Evolutionary conservation across 2,797 vertebrate genomes (phyloP), one percentile per base, ranked within the genome.

Genomic region (Gobio occitaniae): DNA sequence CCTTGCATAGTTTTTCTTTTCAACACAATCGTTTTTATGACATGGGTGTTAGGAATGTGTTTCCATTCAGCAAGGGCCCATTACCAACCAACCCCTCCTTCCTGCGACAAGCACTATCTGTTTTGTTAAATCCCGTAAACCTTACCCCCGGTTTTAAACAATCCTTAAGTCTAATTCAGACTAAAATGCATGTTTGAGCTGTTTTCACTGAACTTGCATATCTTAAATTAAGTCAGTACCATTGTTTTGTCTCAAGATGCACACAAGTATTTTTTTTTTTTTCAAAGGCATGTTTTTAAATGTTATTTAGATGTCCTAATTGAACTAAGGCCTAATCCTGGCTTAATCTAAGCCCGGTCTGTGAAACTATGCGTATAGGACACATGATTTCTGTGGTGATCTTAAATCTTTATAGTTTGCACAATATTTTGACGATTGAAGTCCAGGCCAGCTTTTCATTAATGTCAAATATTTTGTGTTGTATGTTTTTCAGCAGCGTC

Each of bases 21-120:
- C 21, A 32, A 25, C 44, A 29, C 0, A 6, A 48, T 29, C 5
- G 56, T 74, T 87, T 87, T 88, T 83, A 80, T 82, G 84, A 84
- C 80, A 65, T 74, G 82, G 63, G 48, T 79, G 65, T 83, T 38
- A 87, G 87, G 88, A 91, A 90, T 89, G 82, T 80, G 59, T 68
- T 77, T 72, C 52, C 68, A 83, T 89, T 88, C 86, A 89, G 75
- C 86, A 85, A 61, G 74, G 84, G 59, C 71, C 84, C 77, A 65
- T 82, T 74, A 82, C 29, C 70, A 82, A 77, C 77, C 54, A 21
- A 59, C 19, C 71, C 81, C 68, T 88, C 86, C 77, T 72, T 54
- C 68, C 61, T 65, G 68, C 63, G 71, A 72, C 80, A 83, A 52
- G 21, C 54, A 59, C 56, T 61, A 12, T 41, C 38, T 10, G 21